Evolutionary conservation across 2,797 vertebrate genomes (phyloP).

Genomic region (Phoxinus dragarum): DNA sequence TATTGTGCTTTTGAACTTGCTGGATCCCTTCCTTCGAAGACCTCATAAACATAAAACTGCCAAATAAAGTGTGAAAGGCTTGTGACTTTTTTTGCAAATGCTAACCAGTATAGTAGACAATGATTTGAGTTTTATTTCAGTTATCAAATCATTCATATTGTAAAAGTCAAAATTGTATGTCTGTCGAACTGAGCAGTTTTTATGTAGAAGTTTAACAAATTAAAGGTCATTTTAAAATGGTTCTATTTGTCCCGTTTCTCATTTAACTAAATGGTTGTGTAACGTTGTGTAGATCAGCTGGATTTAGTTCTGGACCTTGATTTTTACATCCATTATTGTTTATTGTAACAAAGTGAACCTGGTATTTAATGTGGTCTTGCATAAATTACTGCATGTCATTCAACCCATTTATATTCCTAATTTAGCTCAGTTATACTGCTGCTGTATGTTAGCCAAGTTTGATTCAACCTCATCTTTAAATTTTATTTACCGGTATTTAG

Average conservation of each 20-base stretch:
- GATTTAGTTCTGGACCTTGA: not conserved
- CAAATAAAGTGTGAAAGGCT: constrained; percentile 56
- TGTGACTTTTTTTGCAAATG: constrained; percentile 55
- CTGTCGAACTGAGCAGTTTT: constrained; percentile 49
- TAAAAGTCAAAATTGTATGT: constrained; percentile 55
- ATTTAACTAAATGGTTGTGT: not conserved
- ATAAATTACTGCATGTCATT: not conserved
- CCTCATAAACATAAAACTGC: constrained; percentile 62
- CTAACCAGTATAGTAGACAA: constrained; percentile 43
- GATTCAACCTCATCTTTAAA: not conserved
- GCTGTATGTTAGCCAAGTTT: not conserved
- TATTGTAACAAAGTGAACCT: not conserved
- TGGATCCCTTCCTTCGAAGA: constrained; percentile 51
- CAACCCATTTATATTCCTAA: not conserved
- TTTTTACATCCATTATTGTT: not conserved
- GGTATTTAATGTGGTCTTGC: not conserved
- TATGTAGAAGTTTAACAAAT: constrained; percentile 61
- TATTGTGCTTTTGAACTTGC: constrained; percentile 59
- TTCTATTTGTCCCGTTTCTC: constrained; percentile 37
- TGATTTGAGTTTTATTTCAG: constrained; percentile 38
- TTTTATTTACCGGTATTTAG: not conserved
- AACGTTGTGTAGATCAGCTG: not conserved
- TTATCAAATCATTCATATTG: constrained; percentile 49
- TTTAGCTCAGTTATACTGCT: not conserved
- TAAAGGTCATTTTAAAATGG: constrained; percentile 59